These are phyloP conservation scores for Heliothis virescens DNA, from an alignment of 1,140 invertebrate species.

Conservation along the genomic window DNA sequence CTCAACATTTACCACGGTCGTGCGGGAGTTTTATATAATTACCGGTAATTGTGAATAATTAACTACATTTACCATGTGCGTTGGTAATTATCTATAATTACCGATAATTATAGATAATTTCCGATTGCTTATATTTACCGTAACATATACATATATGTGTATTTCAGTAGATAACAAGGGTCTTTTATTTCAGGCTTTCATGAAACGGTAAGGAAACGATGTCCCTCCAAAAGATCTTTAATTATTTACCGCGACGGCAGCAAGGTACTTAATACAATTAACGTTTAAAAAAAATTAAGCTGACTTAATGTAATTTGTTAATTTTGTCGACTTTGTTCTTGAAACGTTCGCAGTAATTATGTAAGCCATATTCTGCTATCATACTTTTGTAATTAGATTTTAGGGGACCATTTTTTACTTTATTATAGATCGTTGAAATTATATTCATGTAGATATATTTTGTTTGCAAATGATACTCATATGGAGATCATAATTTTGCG, in stretches of 20 bases:
- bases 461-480: conserved; percentile 33
- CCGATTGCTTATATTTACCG: too few species aligned
- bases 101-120: too few species aligned
- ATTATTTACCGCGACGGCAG: conserved; percentile 6
- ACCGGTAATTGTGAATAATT: too few species aligned
- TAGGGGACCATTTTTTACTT: neutral
- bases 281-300: conserved; percentile 30
- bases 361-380: neutral
- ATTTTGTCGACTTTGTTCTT: neutral
- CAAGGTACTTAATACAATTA: conserved; percentile 25
- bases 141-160: too few species aligned
- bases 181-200: neutral
- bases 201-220: neutral
- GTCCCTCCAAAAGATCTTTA: conserved; percentile 1
- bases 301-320: conserved; percentile 22
- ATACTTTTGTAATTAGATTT: neutral
- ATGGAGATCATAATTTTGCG: conserved; percentile 41
- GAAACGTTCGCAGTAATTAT: neutral
- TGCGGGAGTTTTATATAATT: too few species aligned
- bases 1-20: too few species aligned
- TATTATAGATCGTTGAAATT: too few species aligned
- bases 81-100: too few species aligned
- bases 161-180: neutral
- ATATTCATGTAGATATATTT: neutral
- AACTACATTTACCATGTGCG: too few species aligned